These are phyloP conservation scores for Plemyria rubiginata DNA, from an alignment of 2,888 invertebrate species.

Conservation along the genomic window DNA sequence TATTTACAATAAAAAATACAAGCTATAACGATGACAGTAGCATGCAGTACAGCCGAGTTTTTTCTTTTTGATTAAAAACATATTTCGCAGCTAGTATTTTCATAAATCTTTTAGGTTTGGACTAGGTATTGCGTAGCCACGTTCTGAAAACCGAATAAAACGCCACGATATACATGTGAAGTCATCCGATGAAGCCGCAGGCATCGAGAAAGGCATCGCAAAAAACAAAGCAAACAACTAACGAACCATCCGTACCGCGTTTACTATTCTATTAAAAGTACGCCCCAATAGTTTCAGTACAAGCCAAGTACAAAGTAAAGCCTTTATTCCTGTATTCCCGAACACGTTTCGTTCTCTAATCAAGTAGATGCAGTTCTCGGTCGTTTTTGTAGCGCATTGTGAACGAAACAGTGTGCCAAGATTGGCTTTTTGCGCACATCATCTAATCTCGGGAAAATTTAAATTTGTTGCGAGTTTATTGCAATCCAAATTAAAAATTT, in stretches of 20 bases:
- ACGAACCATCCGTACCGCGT: slow-evolving; percentile 20
- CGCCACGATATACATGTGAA: background rate
- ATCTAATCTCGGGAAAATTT: background rate
- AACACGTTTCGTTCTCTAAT: slow-evolving; percentile 35
- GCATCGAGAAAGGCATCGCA: slow-evolving; percentile 5
- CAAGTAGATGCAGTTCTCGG: slow-evolving; percentile 23
- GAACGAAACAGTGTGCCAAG: background rate
- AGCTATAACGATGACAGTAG: no score
- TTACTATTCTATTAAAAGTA: slow-evolving; percentile 22
- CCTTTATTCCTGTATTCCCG: slow-evolving; percentile 32
- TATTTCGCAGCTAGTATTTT: no score
- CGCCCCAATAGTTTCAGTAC: slow-evolving; percentile 24
- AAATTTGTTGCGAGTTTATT: background rate
- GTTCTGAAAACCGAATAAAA: background rate
- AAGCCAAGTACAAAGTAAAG: slow-evolving; percentile 29
- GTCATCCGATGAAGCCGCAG: background rate
- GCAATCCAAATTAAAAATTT: background rate
- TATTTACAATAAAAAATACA: no score
- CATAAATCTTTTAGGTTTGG: no score
- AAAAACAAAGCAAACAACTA: slow-evolving; percentile 20
- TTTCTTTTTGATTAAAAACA: no score
- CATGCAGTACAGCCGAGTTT: no score
- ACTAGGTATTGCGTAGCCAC: no score
- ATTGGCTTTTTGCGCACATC: background rate
- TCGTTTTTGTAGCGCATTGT: slow-evolving; percentile 8